Percentiles rank a stretch among this genome's conserved stretches.
Conservation (phyloP, 2,888 invertebrate genomes). For the Epinotia bilunana region DNA sequence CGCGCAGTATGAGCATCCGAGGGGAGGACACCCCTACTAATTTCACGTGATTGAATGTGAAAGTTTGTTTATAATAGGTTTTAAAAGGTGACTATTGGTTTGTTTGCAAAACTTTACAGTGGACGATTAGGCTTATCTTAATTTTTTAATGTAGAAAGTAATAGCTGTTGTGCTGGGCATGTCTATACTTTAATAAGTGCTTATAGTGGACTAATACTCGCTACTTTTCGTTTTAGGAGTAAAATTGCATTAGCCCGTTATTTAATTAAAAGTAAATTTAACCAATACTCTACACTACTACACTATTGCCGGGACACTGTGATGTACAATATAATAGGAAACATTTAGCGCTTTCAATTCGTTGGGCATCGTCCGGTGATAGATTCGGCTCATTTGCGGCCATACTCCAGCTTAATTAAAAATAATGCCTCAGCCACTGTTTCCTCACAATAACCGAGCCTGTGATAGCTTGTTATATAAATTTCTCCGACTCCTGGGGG, state of each 20-base stretch:
- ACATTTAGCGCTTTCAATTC: conserved; percentile 34
- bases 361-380: conserved; percentile 9
- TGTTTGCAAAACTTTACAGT: conserved; percentile 26
- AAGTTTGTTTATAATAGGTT: conserved; percentile 71
- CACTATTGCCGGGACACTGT: background rate
- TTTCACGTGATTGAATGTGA: conserved; percentile 78
- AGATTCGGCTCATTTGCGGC: conserved; percentile 67
- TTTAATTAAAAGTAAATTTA: background rate
- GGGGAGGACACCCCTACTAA: conserved; percentile 65
- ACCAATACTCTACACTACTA: background rate
- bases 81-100: conserved; percentile 30
- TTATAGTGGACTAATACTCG: too few species aligned
- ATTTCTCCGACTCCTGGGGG: conserved; percentile 82
- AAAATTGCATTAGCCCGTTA: background rate
- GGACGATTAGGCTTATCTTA: conserved; percentile 10
- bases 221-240: background rate
- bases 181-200: too few species aligned
- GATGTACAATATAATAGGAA: conserved; percentile 6
- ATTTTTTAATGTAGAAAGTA: background rate
- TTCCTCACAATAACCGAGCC: conserved; percentile 80
- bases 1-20: conserved; percentile 65
- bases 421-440: conserved; percentile 80
- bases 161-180: background rate
- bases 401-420: conserved; percentile 81
- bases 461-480: conserved; percentile 84